Base-by-base conservation (phyloP, 1,140 invertebrate genomes). In the Drosophila willistoni region DNA sequence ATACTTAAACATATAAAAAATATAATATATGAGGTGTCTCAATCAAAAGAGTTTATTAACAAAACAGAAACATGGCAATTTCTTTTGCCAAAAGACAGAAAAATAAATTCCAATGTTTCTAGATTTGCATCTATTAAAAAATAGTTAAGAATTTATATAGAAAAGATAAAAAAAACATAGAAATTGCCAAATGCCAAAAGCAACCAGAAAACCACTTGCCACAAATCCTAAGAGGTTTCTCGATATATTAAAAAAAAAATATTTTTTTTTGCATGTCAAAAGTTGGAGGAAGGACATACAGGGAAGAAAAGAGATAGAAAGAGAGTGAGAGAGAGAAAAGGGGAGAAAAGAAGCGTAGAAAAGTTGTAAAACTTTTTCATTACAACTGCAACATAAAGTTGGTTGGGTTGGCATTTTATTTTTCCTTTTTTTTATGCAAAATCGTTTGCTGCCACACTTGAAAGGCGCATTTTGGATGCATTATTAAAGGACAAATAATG, bases 401-500 rank as follows among this genome's bases (percentile, higher is more conserved):
- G 17, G 44, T 51, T 51, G 17, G 22, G 44, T 77, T 77, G 73
- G 59, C 73, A 44, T 70, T 64, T 76, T 29, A 29, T 6, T 29
- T 29, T 29, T 29, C 29, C 7, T 77, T 59, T 77, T 74, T 68
- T 77, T 66, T 77, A 65, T 77, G 74, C 67, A 77, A 77, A 77
- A 68, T 62, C 36, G 62, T 29, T 66, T 63, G 59, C 19, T 65
- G 34, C 34, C 56, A 71, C 36, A 13, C 33, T 19, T 39, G 22
- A 65, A 19, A 44, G 42, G 42, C 67, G 44, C 39, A 36, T 42
- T 67, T 36, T 13, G 57, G n/a, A 29, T 77, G 63, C 62, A 77
- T 77, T 77, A 77, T 77, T 77, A 67, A 77, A 55, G 56, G 51
- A 33, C 63, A 63, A 42, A 62, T 62, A 47, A 41, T 77, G 41